phyloP scores from a whole-genome alignment of 2,113 vertebrate genomes.

The Callipepla squamata region DNA sequence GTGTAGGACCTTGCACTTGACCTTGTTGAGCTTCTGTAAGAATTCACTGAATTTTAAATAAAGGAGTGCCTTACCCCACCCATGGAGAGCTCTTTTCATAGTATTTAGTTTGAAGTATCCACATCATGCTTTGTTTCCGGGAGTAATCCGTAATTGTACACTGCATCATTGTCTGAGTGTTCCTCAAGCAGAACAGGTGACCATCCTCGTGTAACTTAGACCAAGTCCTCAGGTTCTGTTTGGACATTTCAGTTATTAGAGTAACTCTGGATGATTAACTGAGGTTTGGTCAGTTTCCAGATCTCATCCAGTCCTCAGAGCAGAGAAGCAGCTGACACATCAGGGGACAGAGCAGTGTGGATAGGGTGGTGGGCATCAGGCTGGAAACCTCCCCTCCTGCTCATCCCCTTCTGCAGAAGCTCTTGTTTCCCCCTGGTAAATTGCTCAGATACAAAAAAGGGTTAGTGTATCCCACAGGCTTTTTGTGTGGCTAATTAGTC shows the following conservation, averaged over 20 bases:
- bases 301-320: neutral
- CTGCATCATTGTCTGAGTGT: neutral
- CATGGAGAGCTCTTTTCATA: neutral
- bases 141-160: neutral
- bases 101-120: neutral
- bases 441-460: neutral
- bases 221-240: neutral
- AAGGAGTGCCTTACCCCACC: neutral
- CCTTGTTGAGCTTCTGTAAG: neutral
- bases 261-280: neutral
- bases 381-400: neutral
- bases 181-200: neutral
- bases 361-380: fast-evolving
- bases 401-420: neutral
- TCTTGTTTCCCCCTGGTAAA: neutral
- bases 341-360: neutral
- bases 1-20: neutral
- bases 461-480: neutral
- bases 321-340: neutral
- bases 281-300: neutral
- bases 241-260: neutral
- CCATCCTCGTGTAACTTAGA: neutral
- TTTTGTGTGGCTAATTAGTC: slow-evolving; percentile 36
- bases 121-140: neutral
- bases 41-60: neutral